These are phyloP conservation scores for Bothrops jararaca DNA, from an alignment of 2,113 vertebrate species.

Conservation along the genomic window DNA sequence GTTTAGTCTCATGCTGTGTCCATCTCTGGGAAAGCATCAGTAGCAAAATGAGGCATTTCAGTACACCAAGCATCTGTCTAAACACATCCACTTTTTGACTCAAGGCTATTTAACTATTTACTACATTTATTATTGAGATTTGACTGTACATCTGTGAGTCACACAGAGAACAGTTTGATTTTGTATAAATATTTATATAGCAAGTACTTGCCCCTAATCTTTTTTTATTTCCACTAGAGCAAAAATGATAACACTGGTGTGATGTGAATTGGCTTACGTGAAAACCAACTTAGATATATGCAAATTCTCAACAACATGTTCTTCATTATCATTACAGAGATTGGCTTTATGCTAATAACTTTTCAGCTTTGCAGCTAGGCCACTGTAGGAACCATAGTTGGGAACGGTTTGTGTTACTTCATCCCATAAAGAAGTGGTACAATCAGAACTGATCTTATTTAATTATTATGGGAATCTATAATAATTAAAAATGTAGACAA, in stretches of 20 bases:
- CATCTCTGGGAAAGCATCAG: not conserved
- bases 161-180: not conserved
- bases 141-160: not conserved
- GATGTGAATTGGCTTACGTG: not conserved
- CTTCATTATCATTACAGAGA: slow-evolving; percentile 1
- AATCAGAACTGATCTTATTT: not conserved
- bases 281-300: not conserved
- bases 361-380: not conserved
- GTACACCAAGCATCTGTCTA: slow-evolving; percentile 35
- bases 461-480: not conserved
- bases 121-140: not conserved
- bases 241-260: not conserved
- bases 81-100: slow-evolving; percentile 25
- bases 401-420: not conserved
- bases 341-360: not conserved
- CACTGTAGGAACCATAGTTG: not conserved
- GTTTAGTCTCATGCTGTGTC: not conserved
- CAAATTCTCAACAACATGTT: not conserved
- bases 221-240: not conserved
- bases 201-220: not conserved
- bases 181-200: not conserved
- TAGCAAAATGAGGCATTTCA: not conserved
- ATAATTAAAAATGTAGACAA: not conserved
- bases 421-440: not conserved
- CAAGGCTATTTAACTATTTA: slow-evolving; percentile 22